These are phyloP conservation scores for Harpalus rubripes DNA, from an alignment of 2,888 invertebrate genomes.

Conservation along the genomic window DNA sequence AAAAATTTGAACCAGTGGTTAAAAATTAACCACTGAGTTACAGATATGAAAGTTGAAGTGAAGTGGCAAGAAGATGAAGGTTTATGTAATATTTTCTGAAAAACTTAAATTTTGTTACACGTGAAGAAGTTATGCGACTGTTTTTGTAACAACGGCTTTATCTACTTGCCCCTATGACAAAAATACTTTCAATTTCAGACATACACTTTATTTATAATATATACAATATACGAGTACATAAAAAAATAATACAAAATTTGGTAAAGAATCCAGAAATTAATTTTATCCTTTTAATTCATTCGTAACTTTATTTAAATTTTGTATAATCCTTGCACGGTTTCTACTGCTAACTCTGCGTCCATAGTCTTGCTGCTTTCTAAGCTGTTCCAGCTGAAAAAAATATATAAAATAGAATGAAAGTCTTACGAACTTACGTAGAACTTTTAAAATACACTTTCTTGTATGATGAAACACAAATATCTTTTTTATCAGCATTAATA, in stretches of 20 bases:
- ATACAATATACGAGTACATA: neutral
- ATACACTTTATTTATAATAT: slow-evolving; percentile 8
- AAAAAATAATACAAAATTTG: neutral
- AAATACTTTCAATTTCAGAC: neutral
- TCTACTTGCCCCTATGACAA: neutral
- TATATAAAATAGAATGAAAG: too few relatives aligned
- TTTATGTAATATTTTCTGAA: too few relatives aligned
- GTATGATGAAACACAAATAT: too few relatives aligned
- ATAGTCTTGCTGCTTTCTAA: slow-evolving; percentile 44
- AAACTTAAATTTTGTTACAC: too few relatives aligned
- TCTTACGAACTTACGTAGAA: too few relatives aligned
- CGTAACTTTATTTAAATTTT: slow-evolving; percentile 28
- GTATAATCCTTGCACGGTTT: slow-evolving; percentile 48
- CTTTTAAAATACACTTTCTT: neutral
- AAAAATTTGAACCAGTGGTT: too few relatives aligned
- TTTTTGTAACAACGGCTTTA: too few relatives aligned
- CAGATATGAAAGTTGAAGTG: too few relatives aligned
- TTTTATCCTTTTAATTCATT: neutral
- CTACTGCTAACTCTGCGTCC: slow-evolving; percentile 28
- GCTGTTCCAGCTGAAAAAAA: neutral
- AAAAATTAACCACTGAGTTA: too few relatives aligned
- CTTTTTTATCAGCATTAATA: too few relatives aligned
- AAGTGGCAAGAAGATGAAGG: too few relatives aligned
- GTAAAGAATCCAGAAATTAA: neutral
- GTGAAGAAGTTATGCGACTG: too few relatives aligned